These are phyloP conservation scores for Alligator sinensis DNA, from an alignment of 2,113 vertebrate genomes.

Conservation along the genomic window DNA sequence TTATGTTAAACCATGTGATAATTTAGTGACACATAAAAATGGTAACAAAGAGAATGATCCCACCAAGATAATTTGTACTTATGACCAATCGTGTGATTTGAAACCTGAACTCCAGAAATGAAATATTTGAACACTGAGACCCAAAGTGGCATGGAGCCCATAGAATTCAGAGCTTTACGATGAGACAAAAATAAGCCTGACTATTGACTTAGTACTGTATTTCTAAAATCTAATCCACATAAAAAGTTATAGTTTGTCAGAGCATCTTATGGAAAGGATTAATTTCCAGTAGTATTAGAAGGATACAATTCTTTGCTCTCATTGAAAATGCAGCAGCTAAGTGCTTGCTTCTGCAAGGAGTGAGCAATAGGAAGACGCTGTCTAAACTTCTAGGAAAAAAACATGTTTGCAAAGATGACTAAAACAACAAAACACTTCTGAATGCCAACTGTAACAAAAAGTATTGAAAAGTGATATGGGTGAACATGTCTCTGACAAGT, in stretches of 20 bases:
- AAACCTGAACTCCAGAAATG: not conserved
- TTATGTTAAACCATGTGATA: not conserved
- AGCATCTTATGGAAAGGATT: not conserved
- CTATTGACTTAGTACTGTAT: not conserved
- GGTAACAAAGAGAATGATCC: not conserved
- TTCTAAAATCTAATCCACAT: constrained; percentile 17
- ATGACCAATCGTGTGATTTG: not conserved
- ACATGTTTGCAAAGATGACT: not conserved
- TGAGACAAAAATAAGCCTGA: not conserved
- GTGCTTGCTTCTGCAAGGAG: not conserved
- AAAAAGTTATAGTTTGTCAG: not conserved
- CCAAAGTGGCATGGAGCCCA: not conserved
- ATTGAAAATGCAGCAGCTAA: not conserved
- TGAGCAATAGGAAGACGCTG: not conserved
- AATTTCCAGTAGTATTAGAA: not conserved
- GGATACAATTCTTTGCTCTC: not conserved
- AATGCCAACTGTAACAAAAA: not conserved
- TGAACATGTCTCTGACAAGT: not conserved
- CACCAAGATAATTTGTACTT: not conserved
- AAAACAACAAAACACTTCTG: not conserved
- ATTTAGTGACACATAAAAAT: not conserved
- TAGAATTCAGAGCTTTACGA: not conserved
- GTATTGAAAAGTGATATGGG: not conserved
- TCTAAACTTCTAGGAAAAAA: not conserved
- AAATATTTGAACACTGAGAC: constrained; percentile 8